phyloP scores from a whole-genome alignment of 2,888 invertebrate species.

The Apoderus coryli region DNA sequence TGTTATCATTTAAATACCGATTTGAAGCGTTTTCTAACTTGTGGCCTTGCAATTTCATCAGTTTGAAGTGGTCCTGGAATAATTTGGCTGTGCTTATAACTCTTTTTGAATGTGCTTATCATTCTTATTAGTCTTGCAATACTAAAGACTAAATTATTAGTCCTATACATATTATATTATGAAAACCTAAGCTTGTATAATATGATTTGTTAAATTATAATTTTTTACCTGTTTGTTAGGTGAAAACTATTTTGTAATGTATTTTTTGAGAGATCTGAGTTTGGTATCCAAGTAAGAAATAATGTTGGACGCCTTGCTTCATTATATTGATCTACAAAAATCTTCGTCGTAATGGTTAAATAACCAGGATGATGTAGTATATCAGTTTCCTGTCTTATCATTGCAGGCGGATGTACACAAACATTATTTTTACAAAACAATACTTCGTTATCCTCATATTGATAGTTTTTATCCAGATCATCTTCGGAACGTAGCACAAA shows the following conservation, averaged over 20 bases:
- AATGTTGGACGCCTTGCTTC: constrained; percentile 65
- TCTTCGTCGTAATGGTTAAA: constrained; percentile 73
- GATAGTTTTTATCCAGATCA: constrained; percentile 42
- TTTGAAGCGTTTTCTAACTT: too few species aligned
- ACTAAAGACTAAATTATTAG: too few species aligned
- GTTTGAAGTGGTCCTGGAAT: too few species aligned
- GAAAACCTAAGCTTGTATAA: too few species aligned
- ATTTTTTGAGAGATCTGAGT: constrained; percentile 74
- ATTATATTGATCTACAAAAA: constrained; percentile 63
- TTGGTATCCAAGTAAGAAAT: constrained; percentile 90
- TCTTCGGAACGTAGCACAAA: constrained; percentile 57
- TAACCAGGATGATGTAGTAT: constrained; percentile 86
- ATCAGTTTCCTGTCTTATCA: constrained; percentile 68
- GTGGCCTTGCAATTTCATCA: too few species aligned
- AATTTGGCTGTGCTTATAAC: too few species aligned
- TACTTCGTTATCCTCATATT: constrained; percentile 71
- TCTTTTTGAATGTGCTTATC: too few species aligned
- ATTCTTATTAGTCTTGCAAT: too few species aligned
- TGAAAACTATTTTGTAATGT: constrained; percentile 35
- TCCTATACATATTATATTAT: too few species aligned
- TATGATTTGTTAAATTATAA: too few species aligned
- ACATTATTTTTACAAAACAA: constrained; percentile 92
- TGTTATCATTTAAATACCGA: too few species aligned
- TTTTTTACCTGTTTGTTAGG: too few species aligned
- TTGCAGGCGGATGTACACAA: constrained; percentile 87